These are phyloP conservation scores for Halcyon badia DNA, from an alignment of 2,797 vertebrate genomes.

Conservation along the genomic window DNA sequence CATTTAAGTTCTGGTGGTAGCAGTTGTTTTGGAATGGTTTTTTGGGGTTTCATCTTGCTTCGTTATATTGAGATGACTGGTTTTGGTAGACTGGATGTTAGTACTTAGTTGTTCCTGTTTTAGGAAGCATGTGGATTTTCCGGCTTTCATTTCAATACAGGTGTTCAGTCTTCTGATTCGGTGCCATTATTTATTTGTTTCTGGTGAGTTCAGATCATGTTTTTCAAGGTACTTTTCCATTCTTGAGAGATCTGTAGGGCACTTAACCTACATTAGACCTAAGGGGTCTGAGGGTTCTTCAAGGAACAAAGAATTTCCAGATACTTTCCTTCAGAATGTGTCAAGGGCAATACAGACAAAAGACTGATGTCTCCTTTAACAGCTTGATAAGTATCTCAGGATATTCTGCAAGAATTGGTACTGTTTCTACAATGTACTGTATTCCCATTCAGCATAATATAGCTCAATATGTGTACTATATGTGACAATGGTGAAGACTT, in stretches of 20 bases:
- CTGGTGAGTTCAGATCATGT: background rate
- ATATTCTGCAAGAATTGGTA: slow-evolving; percentile 82
- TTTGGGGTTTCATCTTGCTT: background rate
- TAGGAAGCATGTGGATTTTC: background rate
- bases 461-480: slow-evolving; percentile 80
- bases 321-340: slow-evolving; percentile 86
- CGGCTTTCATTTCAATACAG: background rate
- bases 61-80: slow-evolving; percentile 12
- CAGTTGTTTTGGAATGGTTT: background rate
- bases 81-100: background rate
- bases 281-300: slow-evolving; percentile 83
- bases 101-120: background rate
- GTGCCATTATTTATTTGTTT: slow-evolving; percentile 59
- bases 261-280: slow-evolving; percentile 88
- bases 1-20: background rate
- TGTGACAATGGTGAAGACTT: slow-evolving; percentile 86
- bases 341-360: slow-evolving; percentile 90
- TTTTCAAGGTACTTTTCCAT: slow-evolving; percentile 82
- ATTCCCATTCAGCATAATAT: slow-evolving; percentile 85
- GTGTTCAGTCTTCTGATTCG: background rate
- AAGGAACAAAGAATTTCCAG: slow-evolving; percentile 87
- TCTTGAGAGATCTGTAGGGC: slow-evolving; percentile 80
- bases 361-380: slow-evolving; percentile 89
- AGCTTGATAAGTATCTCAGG: slow-evolving; percentile 87
- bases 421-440: slow-evolving; percentile 80